Base-by-base conservation (phyloP, 2,797 vertebrate genomes). In the Paramormyrops hopkinsi region DNA sequence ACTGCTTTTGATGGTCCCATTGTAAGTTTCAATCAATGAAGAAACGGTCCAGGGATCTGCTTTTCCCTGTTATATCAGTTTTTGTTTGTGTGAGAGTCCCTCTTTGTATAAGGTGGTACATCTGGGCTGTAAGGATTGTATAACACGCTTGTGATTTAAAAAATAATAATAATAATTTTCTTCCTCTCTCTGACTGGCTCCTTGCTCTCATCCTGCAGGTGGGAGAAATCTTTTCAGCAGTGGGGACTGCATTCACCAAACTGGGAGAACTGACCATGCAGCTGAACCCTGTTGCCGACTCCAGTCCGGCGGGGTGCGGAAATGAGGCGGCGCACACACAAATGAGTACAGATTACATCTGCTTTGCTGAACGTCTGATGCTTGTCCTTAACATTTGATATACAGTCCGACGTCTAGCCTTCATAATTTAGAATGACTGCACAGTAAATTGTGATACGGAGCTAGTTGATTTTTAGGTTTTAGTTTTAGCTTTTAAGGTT, bases 161-260 rank as follows among this genome's bases (percentile, higher is more conserved):
- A 50, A 50, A 50, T 2, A 48, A 48, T 8, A 2, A 50, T 11
- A 11, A 50, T 0, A 44, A 6, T 33, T 46, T 25, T 11, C 22
- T 25, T 29, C 22, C 29, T 22, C 22, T 54, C n/a, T 51, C 12
- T 33, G 12, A 59, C 33, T 87, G 19, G 7, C 25, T 59, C 53
- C 46, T 48, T 54, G 25, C 84, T 86, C 12, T 48, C 22, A n/a
- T 50, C 46, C 25, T 37, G 48, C 93, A 98, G 97, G 97, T 98
- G 2, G 97, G 97, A 17, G 97, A 98, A 95, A 98, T 98, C 84
- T 98, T 98, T 94, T 97, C 97, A 0, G 97, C 97, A 9, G 97
- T 97, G 0, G 97, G 97, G 51, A 96, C 97, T 25, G 97, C 97
- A 29, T 98, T 98, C 93, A 96, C 96, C 88, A 97, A 97, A 89